Base-by-base conservation (phyloP, 2,797 vertebrate species). In the Knipowitschia caucasica region DNA sequence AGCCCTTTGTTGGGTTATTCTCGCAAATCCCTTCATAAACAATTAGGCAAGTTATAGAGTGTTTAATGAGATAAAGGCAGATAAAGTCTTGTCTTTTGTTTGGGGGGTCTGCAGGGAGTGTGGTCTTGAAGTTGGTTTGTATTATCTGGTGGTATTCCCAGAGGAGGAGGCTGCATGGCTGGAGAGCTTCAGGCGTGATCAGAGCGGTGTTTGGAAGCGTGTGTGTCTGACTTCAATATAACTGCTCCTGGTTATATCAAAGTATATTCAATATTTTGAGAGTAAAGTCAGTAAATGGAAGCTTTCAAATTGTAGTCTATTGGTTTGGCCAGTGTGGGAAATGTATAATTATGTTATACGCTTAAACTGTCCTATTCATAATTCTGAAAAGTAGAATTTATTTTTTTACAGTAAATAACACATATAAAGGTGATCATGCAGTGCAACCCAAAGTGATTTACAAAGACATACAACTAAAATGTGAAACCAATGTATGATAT, bases 21-120 rank as follows among this genome's bases (percentile, higher is more conserved):
- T 77, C 84, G 68, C 80, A 86, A 89, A 85, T 81, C 80, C 80
- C 77, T 79, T 80, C 39, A 77, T 84, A 88, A 87, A 88, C 85
- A 89, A 90, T 92, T 88, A 90, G 63, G 75, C 67, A 76, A 87
- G 88, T 88, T 85, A 86, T 85, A 83, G 81, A 81, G 75, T 85
- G 84, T 84, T 89, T 89, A 89, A 88, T 86, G 85, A 87, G 88
- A 90, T 91, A 84, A 88, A 82, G 73, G 76, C 69, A 81, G 84
- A 88, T 84, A 88, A 88, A 86, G 77, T 76, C 76, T 71, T 62
- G 62, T 71, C 83, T 87, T 87, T 88, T 89, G 87, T 87, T 83
- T 82, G 75, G 75, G 53, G 4, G 53, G 73, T 80, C 83, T 78
- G 15, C 24, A 46, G 86, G 81, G 86, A 87, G 61, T 29, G 1